phyloP scores from a whole-genome alignment of 2,888 invertebrate species.

The Leptinotarsa juncta region DNA sequence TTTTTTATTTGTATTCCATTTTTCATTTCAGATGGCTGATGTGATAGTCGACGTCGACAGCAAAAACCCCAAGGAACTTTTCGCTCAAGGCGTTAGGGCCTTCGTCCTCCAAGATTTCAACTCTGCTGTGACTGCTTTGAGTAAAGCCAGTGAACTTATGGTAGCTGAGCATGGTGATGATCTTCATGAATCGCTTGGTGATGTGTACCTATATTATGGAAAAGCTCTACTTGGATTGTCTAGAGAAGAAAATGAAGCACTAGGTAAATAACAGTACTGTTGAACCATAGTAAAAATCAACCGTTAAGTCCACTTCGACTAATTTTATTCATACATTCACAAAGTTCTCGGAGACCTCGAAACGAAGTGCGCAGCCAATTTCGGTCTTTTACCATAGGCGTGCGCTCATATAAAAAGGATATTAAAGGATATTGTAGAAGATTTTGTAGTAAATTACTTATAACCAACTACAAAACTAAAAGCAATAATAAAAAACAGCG shows the following conservation, averaged over 20 bases:
- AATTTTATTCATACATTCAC: no score
- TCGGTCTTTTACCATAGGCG: no score
- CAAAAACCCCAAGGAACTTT: slow-evolving; percentile 70
- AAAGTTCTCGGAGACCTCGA: no score
- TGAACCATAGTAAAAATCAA: no score
- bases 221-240: slow-evolving; percentile 82
- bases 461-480: no score
- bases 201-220: slow-evolving; percentile 88
- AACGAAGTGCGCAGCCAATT: no score
- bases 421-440: no score
- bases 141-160: slow-evolving; percentile 78
- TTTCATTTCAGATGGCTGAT: slow-evolving; percentile 70
- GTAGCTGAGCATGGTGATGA: slow-evolving; percentile 86
- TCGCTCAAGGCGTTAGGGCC: slow-evolving; percentile 81
- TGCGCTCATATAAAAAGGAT: no score
- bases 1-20: background rate
- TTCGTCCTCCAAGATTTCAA: slow-evolving; percentile 81
- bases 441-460: no score
- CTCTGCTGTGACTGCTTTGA: slow-evolving; percentile 79
- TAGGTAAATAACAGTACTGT: slow-evolving; percentile 59
- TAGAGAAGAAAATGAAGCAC: slow-evolving; percentile 86
- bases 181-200: slow-evolving; percentile 86
- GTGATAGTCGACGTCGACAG: slow-evolving; percentile 59
- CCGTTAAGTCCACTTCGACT: no score
- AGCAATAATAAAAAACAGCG: no score